Evolutionary conservation across 2,888 invertebrate species (phyloP).

Genomic region (Apamea crenata): DNA sequence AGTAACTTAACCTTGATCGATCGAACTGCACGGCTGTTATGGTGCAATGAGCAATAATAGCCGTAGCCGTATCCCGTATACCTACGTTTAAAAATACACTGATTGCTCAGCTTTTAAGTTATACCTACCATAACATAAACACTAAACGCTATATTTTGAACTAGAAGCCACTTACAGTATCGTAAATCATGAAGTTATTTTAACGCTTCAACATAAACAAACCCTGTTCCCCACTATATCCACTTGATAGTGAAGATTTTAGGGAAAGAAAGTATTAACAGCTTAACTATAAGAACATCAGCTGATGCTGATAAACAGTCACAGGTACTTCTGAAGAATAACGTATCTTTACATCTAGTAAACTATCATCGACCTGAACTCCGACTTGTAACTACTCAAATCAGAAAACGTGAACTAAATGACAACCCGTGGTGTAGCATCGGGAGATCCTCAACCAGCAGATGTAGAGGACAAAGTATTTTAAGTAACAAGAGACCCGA

Average conservation of each 20-base stretch:
- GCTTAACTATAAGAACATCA: neutral
- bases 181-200: constrained; percentile 12
- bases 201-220: constrained; percentile 6
- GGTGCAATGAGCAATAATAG: neutral
- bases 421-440: neutral
- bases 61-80: neutral
- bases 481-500: constrained; percentile 18
- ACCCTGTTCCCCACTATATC: neutral
- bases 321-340: neutral
- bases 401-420: constrained; percentile 13
- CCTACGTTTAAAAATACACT: neutral
- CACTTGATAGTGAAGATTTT: neutral
- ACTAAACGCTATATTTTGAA: neutral
- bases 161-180: constrained; percentile 7
- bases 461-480: constrained; percentile 11
- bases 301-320: neutral
- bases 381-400: neutral
- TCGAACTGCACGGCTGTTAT: neutral
- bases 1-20: neutral
- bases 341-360: neutral
- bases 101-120: neutral
- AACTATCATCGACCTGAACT: neutral
- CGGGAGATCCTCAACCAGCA: neutral
- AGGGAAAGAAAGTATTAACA: neutral
- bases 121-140: neutral